Evolutionary conservation across 2,797 vertebrate genomes (phyloP).

Genomic region (Acestrorhynchus altus): DNA sequence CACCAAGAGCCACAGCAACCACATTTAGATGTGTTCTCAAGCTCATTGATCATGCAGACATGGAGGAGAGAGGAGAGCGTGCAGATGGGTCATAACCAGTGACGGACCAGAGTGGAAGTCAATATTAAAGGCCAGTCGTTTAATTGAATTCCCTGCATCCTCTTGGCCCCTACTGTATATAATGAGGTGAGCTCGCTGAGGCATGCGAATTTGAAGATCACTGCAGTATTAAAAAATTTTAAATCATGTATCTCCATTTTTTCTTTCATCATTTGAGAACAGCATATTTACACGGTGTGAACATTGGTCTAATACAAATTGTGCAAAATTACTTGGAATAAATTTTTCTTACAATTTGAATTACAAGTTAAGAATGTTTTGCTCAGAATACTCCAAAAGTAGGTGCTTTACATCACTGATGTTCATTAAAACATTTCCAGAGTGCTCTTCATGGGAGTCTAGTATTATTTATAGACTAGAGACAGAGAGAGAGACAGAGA

Average conservation of each 20-base stretch:
- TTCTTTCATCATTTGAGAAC: neutral
- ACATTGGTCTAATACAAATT: too few species aligned
- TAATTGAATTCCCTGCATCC: conserved; percentile 24
- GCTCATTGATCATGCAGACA: conserved; percentile 13
- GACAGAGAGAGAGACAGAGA: too few species aligned
- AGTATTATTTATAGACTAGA: too few species aligned
- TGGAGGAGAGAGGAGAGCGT: neutral
- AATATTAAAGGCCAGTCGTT: conserved; percentile 3
- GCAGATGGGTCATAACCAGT: conserved; percentile 11
- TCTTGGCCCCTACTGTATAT: neutral
- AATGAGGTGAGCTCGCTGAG: neutral
- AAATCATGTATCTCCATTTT: too few species aligned
- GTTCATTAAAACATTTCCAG: too few species aligned
- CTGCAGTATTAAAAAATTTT: too few species aligned
- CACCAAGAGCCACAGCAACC: neutral
- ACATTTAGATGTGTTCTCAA: neutral
- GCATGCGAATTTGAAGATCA: neutral
- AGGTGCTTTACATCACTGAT: too few species aligned
- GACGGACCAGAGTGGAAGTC: conserved; percentile 8
- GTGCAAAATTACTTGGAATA: too few species aligned
- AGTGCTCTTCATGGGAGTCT: too few species aligned
- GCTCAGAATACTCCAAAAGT: too few species aligned
- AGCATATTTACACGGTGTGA: neutral
- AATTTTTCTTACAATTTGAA: too few species aligned
- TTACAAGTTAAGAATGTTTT: too few species aligned